Evolutionary conservation across 2,113 vertebrate species (phyloP).

Genomic region (Bujurquina vittata): DNA sequence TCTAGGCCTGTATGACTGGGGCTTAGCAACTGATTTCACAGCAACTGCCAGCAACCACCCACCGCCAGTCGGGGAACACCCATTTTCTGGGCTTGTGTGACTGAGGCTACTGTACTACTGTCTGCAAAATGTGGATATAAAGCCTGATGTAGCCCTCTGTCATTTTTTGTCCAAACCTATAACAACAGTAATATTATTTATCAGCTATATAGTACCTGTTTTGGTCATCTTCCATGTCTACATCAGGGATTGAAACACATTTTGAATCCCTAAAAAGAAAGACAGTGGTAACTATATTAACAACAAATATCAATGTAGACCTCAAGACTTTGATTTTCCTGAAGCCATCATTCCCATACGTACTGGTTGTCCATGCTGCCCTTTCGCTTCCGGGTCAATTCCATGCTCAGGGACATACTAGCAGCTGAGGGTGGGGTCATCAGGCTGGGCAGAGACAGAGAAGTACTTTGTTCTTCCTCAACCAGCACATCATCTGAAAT

Average conservation of each 20-base stretch:
- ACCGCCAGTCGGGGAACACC: background rate
- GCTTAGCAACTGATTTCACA: background rate
- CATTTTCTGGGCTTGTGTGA: background rate
- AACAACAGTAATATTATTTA: background rate
- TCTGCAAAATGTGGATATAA: background rate
- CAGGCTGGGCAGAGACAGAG: conserved; percentile 72
- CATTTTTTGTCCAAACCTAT: background rate
- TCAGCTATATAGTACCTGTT: conserved; percentile 75
- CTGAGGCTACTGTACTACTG: background rate
- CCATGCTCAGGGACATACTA: conserved; percentile 71
- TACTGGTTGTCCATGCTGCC: conserved; percentile 87
- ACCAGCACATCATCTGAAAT: conserved; percentile 77
- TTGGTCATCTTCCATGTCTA: conserved; percentile 81
- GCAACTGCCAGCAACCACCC: background rate
- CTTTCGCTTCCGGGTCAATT: conserved; percentile 88
- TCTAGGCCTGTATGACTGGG: background rate
- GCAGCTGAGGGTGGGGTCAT: conserved; percentile 73
- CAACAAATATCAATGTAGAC: background rate
- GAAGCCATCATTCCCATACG: conserved; percentile 57
- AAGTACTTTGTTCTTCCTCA: conserved; percentile 72
- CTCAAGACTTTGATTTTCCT: background rate
- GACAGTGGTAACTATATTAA: background rate
- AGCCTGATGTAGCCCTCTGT: background rate
- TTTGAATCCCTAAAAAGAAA: conserved; percentile 78
- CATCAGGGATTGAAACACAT: conserved; percentile 72